phyloP scores from a whole-genome alignment of 2,888 invertebrate species.

The Xestia xanthographa region DNA sequence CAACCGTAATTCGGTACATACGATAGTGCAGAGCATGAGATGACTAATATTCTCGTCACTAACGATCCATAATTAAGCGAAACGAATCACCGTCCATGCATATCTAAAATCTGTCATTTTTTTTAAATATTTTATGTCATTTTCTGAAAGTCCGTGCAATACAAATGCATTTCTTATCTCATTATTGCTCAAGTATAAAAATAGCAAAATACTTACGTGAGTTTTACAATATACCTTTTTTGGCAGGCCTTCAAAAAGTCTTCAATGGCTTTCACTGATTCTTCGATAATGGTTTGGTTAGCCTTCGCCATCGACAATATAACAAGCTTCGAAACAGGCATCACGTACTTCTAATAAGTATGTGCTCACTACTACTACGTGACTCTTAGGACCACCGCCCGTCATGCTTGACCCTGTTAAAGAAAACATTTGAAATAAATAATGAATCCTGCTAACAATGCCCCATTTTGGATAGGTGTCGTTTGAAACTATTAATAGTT shows the following conservation, averaged over 20 bases:
- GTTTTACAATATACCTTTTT: constrained; percentile 24
- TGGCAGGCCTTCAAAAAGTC: constrained; percentile 2
- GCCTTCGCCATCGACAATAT: constrained; percentile 20
- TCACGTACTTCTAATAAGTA: constrained; percentile 33
- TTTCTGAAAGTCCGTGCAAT: not conserved
- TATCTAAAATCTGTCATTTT: not conserved
- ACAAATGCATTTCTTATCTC: not conserved
- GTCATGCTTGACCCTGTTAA: not conserved
- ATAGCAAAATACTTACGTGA: constrained; percentile 4
- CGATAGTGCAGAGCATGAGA: not conserved
- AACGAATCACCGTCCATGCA: constrained; percentile 21
- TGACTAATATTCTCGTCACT: constrained; percentile 16
- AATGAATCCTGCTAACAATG: constrained; percentile 14
- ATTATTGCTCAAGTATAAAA: not conserved
- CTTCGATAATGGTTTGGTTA: constrained; percentile 21
- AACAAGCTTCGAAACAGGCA: constrained; percentile 29
- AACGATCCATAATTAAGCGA: constrained; percentile 16
- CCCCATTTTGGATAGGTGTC: constrained; percentile 2
- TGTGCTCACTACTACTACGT: constrained; percentile 31
- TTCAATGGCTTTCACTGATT: constrained; percentile 47
- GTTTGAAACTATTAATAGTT: not conserved
- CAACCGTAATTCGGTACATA: not conserved
- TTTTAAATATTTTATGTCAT: too few relatives aligned
- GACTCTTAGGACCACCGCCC: constrained; percentile 1
- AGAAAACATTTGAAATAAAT: constrained; percentile 17